phyloP scores from a whole-genome alignment of 35 echinoderm and acorn worm species.

The Eucidaris tribuloides region DNA sequence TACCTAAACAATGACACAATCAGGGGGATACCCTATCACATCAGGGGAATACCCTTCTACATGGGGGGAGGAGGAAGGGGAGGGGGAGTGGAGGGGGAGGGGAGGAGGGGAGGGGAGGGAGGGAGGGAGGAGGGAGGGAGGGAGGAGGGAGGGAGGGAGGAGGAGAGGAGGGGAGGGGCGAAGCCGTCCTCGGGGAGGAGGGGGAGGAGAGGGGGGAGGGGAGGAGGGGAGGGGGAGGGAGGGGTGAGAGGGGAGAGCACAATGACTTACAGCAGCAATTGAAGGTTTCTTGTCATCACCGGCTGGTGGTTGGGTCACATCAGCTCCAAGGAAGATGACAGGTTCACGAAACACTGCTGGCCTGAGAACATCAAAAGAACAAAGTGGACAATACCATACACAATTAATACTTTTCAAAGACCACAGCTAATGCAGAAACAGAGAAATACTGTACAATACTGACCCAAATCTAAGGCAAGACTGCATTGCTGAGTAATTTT shows the following conservation, averaged over 20 bases:
- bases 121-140: neutral
- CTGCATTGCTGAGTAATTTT: no score
- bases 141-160: neutral
- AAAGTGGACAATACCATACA: no score
- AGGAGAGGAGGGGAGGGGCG: neutral
- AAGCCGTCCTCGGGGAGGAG: no score
- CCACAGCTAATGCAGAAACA: no score
- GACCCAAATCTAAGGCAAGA: no score
- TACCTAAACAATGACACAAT: no score
- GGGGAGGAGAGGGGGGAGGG: neutral
- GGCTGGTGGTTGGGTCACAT: conserved; percentile 95
- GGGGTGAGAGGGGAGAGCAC: neutral
- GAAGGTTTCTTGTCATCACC: conserved; percentile 93
- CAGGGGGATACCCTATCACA: no score
- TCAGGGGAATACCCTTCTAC: no score
- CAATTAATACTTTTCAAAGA: no score
- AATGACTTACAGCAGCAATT: conserved; percentile 85
- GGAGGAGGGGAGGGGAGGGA: neutral
- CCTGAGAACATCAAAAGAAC: no score
- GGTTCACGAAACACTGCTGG: conserved; percentile 83
- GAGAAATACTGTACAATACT: no score
- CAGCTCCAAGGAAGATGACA: conserved; percentile 94
- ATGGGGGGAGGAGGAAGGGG: neutral
- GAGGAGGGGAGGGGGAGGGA: neutral
- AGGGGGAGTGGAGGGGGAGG: neutral